Evolutionary conservation across 1,140 invertebrate genomes (phyloP).

Genomic region (Danaus melanippus): DNA sequence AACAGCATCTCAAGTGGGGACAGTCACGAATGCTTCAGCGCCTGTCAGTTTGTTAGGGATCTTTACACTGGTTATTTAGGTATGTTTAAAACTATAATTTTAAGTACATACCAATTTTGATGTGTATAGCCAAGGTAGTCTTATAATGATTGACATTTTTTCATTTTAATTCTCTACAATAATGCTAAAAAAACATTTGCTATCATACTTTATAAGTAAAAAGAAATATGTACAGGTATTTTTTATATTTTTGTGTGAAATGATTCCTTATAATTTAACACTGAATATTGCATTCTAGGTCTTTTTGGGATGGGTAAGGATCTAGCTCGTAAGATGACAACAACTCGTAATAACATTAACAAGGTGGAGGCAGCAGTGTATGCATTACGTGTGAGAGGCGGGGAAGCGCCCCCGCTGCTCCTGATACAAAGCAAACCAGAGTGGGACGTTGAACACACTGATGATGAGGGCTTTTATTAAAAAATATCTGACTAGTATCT

Average conservation of each 20-base stretch:
- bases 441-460: constrained; percentile 35
- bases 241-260: too few relatives aligned
- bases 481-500: background rate
- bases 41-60: constrained; percentile 80
- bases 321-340: constrained; percentile 80
- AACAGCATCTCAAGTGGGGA: constrained; percentile 86
- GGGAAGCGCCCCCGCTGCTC: constrained; percentile 74
- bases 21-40: constrained; percentile 81
- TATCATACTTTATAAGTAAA: too few relatives aligned
- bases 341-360: constrained; percentile 79
- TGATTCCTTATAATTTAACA: too few relatives aligned
- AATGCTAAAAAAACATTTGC: too few relatives aligned
- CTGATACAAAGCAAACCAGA: constrained; percentile 25
- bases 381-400: constrained; percentile 84
- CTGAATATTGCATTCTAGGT: constrained; percentile 27
- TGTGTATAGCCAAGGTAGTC: too few relatives aligned
- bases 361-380: constrained; percentile 93
- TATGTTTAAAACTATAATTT: constrained; percentile 21
- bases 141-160: background rate
- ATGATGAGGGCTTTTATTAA: constrained; percentile 57
- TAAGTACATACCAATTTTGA: too few relatives aligned
- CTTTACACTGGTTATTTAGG: constrained; percentile 82
- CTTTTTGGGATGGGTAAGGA: constrained; percentile 73
- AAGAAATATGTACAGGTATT: too few relatives aligned
- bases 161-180: constrained; percentile 5